Evolutionary conservation across 2,113 vertebrate genomes (phyloP), one percentile per base, ranked within the genome.

Genomic region (Hypocryptadius cinnamomeus): DNA sequence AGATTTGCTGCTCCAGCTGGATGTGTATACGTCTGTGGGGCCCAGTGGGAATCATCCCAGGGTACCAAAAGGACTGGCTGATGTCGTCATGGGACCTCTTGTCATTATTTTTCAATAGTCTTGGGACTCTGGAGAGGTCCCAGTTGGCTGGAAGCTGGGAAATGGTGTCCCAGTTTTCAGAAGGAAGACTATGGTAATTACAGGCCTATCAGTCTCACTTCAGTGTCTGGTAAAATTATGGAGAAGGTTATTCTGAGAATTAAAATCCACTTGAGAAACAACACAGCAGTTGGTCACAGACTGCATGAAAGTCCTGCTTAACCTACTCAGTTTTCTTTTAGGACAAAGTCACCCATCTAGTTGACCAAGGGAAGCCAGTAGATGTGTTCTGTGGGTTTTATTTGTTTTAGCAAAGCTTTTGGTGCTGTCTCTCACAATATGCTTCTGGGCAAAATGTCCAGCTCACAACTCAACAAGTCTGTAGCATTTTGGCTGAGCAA

Each of bases 21-120:
- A 31, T 83, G 11, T 0, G 0, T 5, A 68, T 33, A 64, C 47
- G 53, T 63, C 48, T 44, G 13, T 65, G 9, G 4, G 2, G 2
- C 23, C 13, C 3, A 5, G 35, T 16, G 14, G 33, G 18, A 33
- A 70, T 70, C 15, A 54, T 28, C 16, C 54, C 20, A 51, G 10
- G 9, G 9, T 48, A 39, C 21, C 9, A 23, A 59, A 85, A 47
- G 24, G 27, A 25, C 10, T 50, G 25, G 3, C 9, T 15, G 5
- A 53, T 54, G 18, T 40, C 10, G 50, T 50, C 2, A 1, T 4
- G 13, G 24, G 35, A 69, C 7, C 12, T 60, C n/a, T 73, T 22
- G 4, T 22, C 28, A 23, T 54, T 54, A 35, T 61, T 87, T 54
- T 54, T 84, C 20, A 45, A 15, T 2, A 3, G 24, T 18, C n/a